Base-by-base conservation (phyloP, 2,888 invertebrate genomes). In the Drosophila falleni region DNA sequence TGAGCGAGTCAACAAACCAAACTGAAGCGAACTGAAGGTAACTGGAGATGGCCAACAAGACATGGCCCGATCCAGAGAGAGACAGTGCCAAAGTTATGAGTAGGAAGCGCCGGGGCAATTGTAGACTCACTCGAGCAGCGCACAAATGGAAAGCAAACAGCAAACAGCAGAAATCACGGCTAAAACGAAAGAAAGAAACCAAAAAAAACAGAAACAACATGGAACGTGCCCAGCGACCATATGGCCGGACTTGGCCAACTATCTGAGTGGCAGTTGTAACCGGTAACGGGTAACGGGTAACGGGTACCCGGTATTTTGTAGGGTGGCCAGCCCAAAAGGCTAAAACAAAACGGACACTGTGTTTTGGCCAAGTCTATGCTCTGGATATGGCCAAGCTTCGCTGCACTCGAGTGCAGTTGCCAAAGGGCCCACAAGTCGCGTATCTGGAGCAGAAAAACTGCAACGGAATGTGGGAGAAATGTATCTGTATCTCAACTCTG, bases 371-470 rank as follows among this genome's bases (percentile, higher is more conserved):
- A 63, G 55, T 60, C 46, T 55, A 37, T 50, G 33, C 56, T 53
- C 16, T 51, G 60, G 68, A 37, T 33, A 59, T 55, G 59, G 78
- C 62, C 70, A 71, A 74, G 87, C 87, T 67, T 85, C 83, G 85
- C 74, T 87, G 88, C 85, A 87, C 87, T 87, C 69, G 83, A 77
- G 31, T 87, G 84, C 84, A 78, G 71, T 75, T 87, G 71, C 69
- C 65, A 79, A 85, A 85, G 86, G 85, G 87, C 83, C 87, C 66
- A n/a, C 50, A 53, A 71, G 59, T 68, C 64, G 65, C 56, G 71
- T 79, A 87, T 78, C 67, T 86, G 81, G 85, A 86, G 88, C 85
- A 86, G 88, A 86, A 84, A 87, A 71, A 67, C 59, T 58, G 53
- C 67, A 51, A 39, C 49, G 47, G 46, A 56, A 61, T 74, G 66